Evolutionary conservation across 1,140 invertebrate genomes (phyloP).

Genomic region (Drosophila biarmipes): DNA sequence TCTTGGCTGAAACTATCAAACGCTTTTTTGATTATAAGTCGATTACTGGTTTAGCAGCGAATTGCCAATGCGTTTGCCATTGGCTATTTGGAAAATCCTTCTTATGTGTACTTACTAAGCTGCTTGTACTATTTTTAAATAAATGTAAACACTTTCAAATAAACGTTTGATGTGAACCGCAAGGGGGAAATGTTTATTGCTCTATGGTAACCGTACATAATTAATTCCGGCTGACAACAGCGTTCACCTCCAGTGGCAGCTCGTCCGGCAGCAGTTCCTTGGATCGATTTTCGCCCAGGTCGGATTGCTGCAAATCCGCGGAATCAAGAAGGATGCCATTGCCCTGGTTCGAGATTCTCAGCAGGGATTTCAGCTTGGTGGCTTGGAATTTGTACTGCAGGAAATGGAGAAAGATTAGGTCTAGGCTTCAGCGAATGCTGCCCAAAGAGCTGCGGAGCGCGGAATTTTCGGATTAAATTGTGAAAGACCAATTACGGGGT

Average conservation of each 20-base stretch:
- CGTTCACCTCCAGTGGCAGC: constrained; percentile 74
- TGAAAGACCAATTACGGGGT: constrained; percentile 13
- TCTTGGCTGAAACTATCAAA: constrained; percentile 13
- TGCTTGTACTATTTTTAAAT: constrained; percentile 54
- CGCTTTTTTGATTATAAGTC: constrained; percentile 11
- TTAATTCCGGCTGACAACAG: constrained; percentile 69
- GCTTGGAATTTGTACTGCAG: constrained; percentile 79
- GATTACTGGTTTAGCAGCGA: constrained; percentile 6
- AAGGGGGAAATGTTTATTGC: not conserved
- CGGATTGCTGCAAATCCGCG: not conserved
- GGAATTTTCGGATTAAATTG: constrained; percentile 2
- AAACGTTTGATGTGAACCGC: constrained; percentile 71
- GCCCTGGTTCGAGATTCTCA: constrained; percentile 68
- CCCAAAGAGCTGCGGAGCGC: not conserved
- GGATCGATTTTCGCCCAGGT: not conserved
- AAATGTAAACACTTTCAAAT: constrained; percentile 61
- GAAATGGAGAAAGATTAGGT: constrained; percentile 7
- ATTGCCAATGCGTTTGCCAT: constrained; percentile 35
- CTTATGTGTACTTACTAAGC: constrained; percentile 10
- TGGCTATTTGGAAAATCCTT: constrained; percentile 17
- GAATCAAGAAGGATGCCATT: constrained; percentile 48
- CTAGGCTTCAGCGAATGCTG: not conserved
- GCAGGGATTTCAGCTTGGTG: constrained; percentile 75
- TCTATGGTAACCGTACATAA: not conserved
- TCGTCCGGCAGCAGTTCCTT: constrained; percentile 37